Percentiles rank a stretch among this genome's conserved stretches.
These are phyloP conservation scores for Opisthocomus hoazin DNA, from an alignment of 2,113 vertebrate species.

Conservation along the genomic window DNA sequence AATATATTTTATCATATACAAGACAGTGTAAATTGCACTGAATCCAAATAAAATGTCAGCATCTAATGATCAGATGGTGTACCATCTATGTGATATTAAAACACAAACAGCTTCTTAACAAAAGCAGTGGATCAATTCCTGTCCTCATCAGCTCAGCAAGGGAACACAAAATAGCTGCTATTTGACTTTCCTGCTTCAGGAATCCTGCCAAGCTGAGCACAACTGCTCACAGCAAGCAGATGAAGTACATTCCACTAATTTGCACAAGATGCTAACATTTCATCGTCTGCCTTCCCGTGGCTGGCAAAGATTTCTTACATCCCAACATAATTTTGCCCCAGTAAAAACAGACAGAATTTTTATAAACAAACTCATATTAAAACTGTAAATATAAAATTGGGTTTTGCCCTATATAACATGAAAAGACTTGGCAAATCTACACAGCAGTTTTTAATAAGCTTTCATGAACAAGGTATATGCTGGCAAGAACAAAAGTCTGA, in stretches of 20 bases:
- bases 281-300: not conserved
- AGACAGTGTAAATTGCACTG: not conserved
- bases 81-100: not conserved
- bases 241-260: not conserved
- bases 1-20: not conserved
- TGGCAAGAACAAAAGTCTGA: not conserved
- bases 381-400: no score
- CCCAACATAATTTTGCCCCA: not conserved
- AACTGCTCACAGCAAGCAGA: constrained; percentile 23
- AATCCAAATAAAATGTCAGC: not conserved
- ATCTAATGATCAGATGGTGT: not conserved
- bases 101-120: constrained; percentile 21
- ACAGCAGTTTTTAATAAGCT: not conserved
- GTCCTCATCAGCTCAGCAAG: constrained; percentile 36
- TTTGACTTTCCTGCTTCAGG: constrained; percentile 8
- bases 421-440: not conserved
- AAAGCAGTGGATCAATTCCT: constrained; percentile 31
- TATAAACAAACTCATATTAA: not conserved
- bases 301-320: not conserved
- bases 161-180: not conserved
- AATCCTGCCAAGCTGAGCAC: constrained; percentile 13
- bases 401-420: not conserved
- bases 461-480: not conserved
- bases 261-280: not conserved
- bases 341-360: not conserved